A percentile compares a stretch with the other conserved stretches of the same genome.
phyloP scores from a whole-genome alignment of 2,797 vertebrate species.

The Falco biarmicus region DNA sequence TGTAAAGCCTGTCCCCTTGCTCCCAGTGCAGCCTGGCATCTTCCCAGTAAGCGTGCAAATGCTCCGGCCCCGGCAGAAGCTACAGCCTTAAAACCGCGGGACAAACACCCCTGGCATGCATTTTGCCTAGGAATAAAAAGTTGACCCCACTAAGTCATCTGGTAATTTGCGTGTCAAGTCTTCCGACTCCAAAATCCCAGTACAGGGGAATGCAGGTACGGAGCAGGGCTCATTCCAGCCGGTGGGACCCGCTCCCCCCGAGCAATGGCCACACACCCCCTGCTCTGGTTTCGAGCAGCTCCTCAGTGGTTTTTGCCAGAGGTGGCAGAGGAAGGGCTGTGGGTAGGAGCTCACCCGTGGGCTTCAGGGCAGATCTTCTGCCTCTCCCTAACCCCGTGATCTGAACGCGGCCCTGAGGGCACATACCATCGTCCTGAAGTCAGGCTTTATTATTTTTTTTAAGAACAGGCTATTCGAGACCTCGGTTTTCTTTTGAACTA shows the following conservation, averaged over 20 bases:
- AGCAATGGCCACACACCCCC: neutral
- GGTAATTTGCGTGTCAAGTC: neutral
- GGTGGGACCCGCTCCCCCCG: neutral
- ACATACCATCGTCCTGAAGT: constrained; percentile 64
- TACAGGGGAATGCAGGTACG: neutral
- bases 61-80: neutral
- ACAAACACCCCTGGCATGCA: neutral
- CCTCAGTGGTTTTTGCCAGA: neutral
- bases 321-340: neutral
- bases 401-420: neutral
- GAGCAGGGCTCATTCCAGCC: neutral
- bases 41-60: neutral
- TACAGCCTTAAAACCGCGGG: neutral
- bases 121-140: neutral
- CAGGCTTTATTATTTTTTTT: constrained; percentile 30
- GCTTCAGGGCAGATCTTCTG: constrained; percentile 16
- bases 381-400: neutral
- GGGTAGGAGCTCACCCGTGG: neutral
- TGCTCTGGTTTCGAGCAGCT: neutral
- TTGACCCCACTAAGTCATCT: neutral
- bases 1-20: accelerated
- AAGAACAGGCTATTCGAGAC: constrained; percentile 10
- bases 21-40: accelerated
- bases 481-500: neutral
- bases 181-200: neutral